Percentiles rank a stretch among this genome's conserved stretches.
These are phyloP conservation scores for Boulengerochromis microlepis DNA, from an alignment of 2,113 vertebrate species.

Conservation along the genomic window DNA sequence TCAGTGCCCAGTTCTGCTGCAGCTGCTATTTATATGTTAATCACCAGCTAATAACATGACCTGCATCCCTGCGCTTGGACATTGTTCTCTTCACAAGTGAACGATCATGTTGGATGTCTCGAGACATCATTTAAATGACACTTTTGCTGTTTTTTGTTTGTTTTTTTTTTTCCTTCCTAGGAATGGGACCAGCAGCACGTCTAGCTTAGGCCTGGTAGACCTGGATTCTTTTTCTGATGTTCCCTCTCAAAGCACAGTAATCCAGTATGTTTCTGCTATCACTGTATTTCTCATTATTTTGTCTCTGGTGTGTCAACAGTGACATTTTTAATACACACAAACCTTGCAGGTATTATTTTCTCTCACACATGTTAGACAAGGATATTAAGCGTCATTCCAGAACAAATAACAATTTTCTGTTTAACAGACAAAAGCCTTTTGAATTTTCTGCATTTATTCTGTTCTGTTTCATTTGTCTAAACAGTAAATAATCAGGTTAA, in stretches of 20 bases:
- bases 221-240: constrained; percentile 88
- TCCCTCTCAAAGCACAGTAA: constrained; percentile 74
- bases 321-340: not conserved
- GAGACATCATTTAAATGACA: not conserved
- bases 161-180: constrained; percentile 63
- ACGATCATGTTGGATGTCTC: not conserved
- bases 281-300: constrained; percentile 1
- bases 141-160: not conserved
- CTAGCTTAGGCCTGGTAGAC: constrained; percentile 88
- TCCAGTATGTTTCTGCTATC: constrained; percentile 74
- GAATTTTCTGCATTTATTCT: not conserved
- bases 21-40: constrained; percentile 50
- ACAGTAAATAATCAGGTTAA: not conserved
- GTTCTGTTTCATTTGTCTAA: not conserved
- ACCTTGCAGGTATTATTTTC: not conserved
- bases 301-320: not conserved
- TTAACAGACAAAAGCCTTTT: not conserved
- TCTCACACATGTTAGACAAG: not conserved
- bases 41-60: constrained; percentile 48
- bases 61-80: constrained; percentile 23
- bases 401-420: not conserved
- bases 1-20: constrained; percentile 21
- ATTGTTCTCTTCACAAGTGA: constrained; percentile 30
- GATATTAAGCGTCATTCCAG: not conserved
- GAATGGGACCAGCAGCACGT: constrained; percentile 91